These are phyloP conservation scores for Xiphias gladius DNA, from an alignment of 2,113 vertebrate species.

Conservation along the genomic window DNA sequence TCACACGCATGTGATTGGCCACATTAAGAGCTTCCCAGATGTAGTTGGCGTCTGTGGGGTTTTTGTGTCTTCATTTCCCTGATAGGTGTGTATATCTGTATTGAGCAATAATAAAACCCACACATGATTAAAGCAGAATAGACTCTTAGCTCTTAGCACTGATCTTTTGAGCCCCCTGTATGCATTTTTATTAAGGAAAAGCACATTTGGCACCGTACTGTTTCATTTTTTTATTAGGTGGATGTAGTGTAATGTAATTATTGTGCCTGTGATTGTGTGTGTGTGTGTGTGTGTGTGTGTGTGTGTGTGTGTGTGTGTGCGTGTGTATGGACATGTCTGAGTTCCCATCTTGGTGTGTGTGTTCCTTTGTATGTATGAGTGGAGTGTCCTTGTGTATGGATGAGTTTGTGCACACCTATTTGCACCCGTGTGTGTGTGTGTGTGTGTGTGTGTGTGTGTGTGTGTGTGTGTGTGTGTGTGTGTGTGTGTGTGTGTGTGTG, in stretches of 20 bases:
- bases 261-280: slow-evolving; percentile 55
- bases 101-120: slow-evolving; percentile 84
- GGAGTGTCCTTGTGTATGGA: slow-evolving; percentile 13
- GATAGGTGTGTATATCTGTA: slow-evolving; percentile 81
- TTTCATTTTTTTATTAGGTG: slow-evolving; percentile 78
- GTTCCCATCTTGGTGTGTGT: slow-evolving; percentile 15
- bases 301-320: slow-evolving; percentile 51
- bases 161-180: slow-evolving; percentile 83
- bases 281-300: slow-evolving; percentile 36
- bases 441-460: not conserved
- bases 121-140: slow-evolving; percentile 84
- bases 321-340: slow-evolving; percentile 19
- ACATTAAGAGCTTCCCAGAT: slow-evolving; percentile 83
- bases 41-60: slow-evolving; percentile 74
- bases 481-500: no score
- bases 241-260: slow-evolving; percentile 79
- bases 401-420: slow-evolving; percentile 28
- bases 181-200: slow-evolving; percentile 84
- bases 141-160: slow-evolving; percentile 81
- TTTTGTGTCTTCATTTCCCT: slow-evolving; percentile 80
- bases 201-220: slow-evolving; percentile 76
- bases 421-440: slow-evolving; percentile 23
- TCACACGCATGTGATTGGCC: slow-evolving; percentile 77
- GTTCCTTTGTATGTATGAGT: slow-evolving; percentile 32
- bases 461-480: not conserved